These are phyloP conservation scores for Diaprepes abbreviatus DNA, from an alignment of 2,888 invertebrate species.

Conservation along the genomic window DNA sequence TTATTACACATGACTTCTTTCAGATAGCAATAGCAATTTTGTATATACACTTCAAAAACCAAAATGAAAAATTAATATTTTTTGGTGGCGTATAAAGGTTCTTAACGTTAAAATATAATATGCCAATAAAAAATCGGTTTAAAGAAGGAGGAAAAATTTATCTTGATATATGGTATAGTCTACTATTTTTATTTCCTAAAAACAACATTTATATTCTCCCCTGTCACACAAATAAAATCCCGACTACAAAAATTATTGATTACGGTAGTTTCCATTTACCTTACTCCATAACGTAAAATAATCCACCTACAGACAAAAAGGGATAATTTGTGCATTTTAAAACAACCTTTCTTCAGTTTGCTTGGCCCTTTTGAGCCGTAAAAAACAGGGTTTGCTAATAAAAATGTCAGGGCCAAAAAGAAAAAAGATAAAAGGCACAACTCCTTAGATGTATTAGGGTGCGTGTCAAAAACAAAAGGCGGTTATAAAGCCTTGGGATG, in stretches of 20 bases:
- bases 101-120: too few relatives aligned
- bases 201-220: background rate
- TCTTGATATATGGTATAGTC: too few relatives aligned
- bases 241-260: background rate
- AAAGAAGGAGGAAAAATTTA: too few relatives aligned
- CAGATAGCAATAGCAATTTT: too few relatives aligned
- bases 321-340: slow-evolving; percentile 19
- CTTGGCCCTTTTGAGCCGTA: background rate
- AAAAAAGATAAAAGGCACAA: slow-evolving; percentile 24
- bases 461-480: slow-evolving; percentile 28
- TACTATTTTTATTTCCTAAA: too few relatives aligned
- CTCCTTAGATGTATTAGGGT: slow-evolving; percentile 24
- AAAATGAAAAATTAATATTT: too few relatives aligned
- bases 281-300: background rate
- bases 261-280: background rate
- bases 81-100: too few relatives aligned
- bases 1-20: too few relatives aligned
- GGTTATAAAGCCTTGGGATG: slow-evolving; percentile 6
- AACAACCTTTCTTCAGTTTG: slow-evolving; percentile 15
- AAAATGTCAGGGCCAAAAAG: slow-evolving; percentile 22
- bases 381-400: slow-evolving; percentile 29
- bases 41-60: too few relatives aligned
- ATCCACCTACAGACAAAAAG: slow-evolving; percentile 2
- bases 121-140: too few relatives aligned
- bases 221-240: background rate